Percentiles rank a stretch among this genome's conserved stretches.
Conservation (phyloP, 2,888 invertebrate genomes). For the Rambutsinella grinnellia region DNA sequence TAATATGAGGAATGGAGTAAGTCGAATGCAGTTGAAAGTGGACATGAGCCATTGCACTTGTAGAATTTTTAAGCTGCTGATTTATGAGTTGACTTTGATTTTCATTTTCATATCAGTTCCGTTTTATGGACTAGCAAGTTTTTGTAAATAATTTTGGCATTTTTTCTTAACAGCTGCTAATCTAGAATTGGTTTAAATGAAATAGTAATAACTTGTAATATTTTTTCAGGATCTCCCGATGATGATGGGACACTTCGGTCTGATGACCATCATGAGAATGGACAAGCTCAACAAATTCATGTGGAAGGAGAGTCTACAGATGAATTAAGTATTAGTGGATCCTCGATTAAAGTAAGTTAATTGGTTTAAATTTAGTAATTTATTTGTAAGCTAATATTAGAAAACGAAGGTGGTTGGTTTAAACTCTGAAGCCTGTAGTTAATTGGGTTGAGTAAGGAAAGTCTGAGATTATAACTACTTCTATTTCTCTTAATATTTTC, state of each 20-base stretch:
- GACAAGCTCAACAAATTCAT: slow-evolving; percentile 43
- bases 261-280: slow-evolving; percentile 43
- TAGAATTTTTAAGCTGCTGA: background rate
- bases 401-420: background rate
- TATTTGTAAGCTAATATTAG: too few relatives aligned
- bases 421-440: background rate
- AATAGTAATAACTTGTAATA: background rate
- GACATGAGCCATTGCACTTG: background rate
- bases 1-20: too few relatives aligned
- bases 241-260: slow-evolving; percentile 26
- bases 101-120: background rate
- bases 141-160: background rate
- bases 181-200: background rate
- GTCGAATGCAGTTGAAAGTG: background rate
- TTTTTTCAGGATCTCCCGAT: slow-evolving; percentile 25
- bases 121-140: too few relatives aligned
- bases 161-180: slow-evolving; percentile 2
- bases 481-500: background rate
- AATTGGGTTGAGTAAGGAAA: background rate
- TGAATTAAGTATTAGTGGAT: slow-evolving; percentile 63
- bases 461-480: background rate
- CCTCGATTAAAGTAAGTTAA: slow-evolving; percentile 60
- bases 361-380: too few relatives aligned
- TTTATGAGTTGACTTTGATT: background rate
- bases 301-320: slow-evolving; percentile 56